Evolutionary conservation across 2,888 invertebrate species (phyloP), one percentile per base, ranked within the genome.

Genomic region (Platynereis dumerilii): DNA sequence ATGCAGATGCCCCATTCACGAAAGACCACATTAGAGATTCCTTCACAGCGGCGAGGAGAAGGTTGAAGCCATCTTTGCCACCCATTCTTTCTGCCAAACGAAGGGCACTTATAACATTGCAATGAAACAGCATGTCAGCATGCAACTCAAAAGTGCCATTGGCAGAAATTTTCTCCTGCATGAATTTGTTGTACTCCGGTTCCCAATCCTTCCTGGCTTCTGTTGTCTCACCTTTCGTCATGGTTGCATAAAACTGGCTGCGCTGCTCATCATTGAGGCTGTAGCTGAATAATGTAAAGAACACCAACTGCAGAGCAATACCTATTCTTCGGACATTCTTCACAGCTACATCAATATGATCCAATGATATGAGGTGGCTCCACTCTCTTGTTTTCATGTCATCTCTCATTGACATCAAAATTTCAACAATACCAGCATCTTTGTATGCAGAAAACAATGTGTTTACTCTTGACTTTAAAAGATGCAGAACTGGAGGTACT

Each of bases 71-170:
- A 57, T 5, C 20, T 39, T 15, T 2, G 12, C 68, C 70, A 12
- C 68, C 70, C 12, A 72, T 48, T 26, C 68, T 55, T 39, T 70
- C 72, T 22, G 70, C 57, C 7, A 69, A 27, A 5, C 60, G 12
- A 7, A 71, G 64, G 2, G 68, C 64, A 20, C 63, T 61, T 10
- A 72, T 58, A 22, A 70, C 64, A 59, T 71, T 68, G 58, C 69
- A 70, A n/a, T 71, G 72, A 12, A 42, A 45, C 67, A 68, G 60
- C 26, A 68, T 63, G n/a, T 70, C 67, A 27, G 57, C 54, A 58
- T 70, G 67, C 0, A 70, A 58, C 12, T 55, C 52, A 60, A 70
- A 68, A 17, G 65, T 70, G 10, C 52, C 60, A 53, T 60, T 52
- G 2, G 3, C 7, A 12, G 20, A 20, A 5, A n/a, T 24, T 22